These are phyloP conservation scores for Brachypalpus laphriformis DNA, from an alignment of 2,888 invertebrate genomes.

Conservation along the genomic window DNA sequence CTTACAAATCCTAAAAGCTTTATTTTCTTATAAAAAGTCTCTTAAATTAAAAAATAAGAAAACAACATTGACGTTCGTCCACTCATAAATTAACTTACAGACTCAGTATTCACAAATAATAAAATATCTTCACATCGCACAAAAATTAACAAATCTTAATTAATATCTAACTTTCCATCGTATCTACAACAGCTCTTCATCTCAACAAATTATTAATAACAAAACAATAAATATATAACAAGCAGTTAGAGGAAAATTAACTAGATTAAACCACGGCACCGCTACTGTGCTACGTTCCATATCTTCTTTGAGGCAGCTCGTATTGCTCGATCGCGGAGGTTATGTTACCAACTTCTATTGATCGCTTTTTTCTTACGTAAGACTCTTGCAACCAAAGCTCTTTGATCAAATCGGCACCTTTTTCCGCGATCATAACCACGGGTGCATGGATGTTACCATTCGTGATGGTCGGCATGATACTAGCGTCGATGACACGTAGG, in stretches of 20 bases:
- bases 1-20: neutral
- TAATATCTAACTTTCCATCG: neutral
- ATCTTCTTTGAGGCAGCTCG: slow-evolving; percentile 43
- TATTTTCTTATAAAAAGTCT: slow-evolving; percentile 22
- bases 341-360: slow-evolving; percentile 12
- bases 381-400: slow-evolving; percentile 85
- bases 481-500: slow-evolving; percentile 92
- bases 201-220: slow-evolving; percentile 23
- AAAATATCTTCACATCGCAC: neutral
- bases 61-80: slow-evolving; percentile 20
- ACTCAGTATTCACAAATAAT: slow-evolving; percentile 35
- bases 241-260: slow-evolving; percentile 13
- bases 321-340: slow-evolving; percentile 42
- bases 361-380: slow-evolving; percentile 54
- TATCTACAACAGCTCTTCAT: slow-evolving; percentile 26
- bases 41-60: slow-evolving; percentile 15
- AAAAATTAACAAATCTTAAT: neutral
- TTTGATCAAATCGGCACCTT: slow-evolving; percentile 92
- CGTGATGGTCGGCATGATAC: slow-evolving; percentile 93
- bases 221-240: slow-evolving; percentile 52
- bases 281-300: slow-evolving; percentile 29
- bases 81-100: slow-evolving; percentile 39
- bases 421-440: slow-evolving; percentile 94
- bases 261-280: neutral
- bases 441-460: slow-evolving; percentile 95